Base-by-base conservation (phyloP, 37 sponge, comb jelly and placozoan genomes). In the Amphimedon queenslandica region DNA sequence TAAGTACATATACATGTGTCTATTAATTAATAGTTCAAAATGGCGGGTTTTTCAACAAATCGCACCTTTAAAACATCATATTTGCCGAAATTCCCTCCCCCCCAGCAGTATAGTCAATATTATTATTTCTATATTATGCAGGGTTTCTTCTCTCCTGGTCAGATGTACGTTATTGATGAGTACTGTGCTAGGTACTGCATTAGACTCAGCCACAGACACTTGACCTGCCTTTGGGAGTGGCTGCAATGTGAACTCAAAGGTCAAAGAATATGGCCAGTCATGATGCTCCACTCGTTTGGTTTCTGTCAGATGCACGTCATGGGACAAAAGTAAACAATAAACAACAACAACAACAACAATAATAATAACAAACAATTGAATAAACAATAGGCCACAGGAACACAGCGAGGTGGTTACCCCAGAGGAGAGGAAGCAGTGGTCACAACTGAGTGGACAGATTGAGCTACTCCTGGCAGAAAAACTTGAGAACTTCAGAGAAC, bases 111-210 rank as follows among this genome's bases (percentile, higher is more conserved):
- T 66, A 8, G 23, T 30, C 3, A 35, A 3, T 30, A 36, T 5
- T 8, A 42, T 64, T 56, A 42, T 55, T 43, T 31, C 70, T 2
- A 55, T 29, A 33, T 30, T 47, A 27, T 43, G 23, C 37, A 86
- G 87, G 90, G 90, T 23, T 37, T 84, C 55, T 78, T 85, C 18
- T 84, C 90, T 32, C 85, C 90, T 0, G 42, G 70, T 42, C 85
- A 89, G 43, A 72, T 63, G 77, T 89, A 69, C 47, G 81, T 89
- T 25, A 35, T 83, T 36, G 90, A 89, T 18, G 90, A 89, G 74
- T 89, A 82, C 40, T 80, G 86, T 65, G 69, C 77, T 40, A 80
- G 90, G 4, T 89, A 89, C 35, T 75, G 90, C 24, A 71, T 89
- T 25, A 74, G 90, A 24, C 58, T 63, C 37, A 55, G 40, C 6